Evolutionary conservation across 2,113 vertebrate genomes (phyloP), one percentile per base, ranked within the genome.

Genomic region (Rhinogobius similis): DNA sequence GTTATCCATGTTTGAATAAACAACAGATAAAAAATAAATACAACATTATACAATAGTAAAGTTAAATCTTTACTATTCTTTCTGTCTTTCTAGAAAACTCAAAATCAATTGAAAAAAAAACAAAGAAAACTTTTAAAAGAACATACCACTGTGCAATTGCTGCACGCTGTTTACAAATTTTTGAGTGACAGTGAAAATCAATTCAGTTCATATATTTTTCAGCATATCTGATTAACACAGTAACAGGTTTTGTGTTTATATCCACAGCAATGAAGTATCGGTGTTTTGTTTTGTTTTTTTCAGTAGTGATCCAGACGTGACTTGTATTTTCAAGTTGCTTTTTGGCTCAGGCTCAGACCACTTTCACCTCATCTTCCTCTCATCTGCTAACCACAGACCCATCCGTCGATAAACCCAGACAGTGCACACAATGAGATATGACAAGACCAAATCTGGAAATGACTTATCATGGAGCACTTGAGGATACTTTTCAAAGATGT

Each of bases 331-430:
- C n/a, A 73, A 69, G 39, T 69, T 65, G 32, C 73, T 72, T 53
- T 59, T 59, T 74, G 73, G 79, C 77, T 80, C 69, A 75, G 75
- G 70, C 44, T 62, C 77, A 83, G 62, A 76, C 65, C 62, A 69
- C 77, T 65, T 82, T 68, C 65, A 32, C 71, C 67, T 58, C 20
- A 65, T 27, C 21, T 12, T 58, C 32, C 68, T 21, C 38, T 36
- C 50, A 14, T 73, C 56, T 65, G 41, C 75, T 46, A 63, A 73
- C 70, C 26, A 0, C 81, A 77, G 65, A 58, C n/a, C 53, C 58
- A 18, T 53, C 59, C 53, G 69, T 46, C 75, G 68, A 85, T 68
- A 58, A 81, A 78, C 58, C 41, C 72, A 79, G 68, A 76, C 72
- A 70, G 66, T 77, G 67, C 72, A 77, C 38, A 76, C 38, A 73